Evolutionary conservation across 2,888 invertebrate species (phyloP), one percentile per base, ranked within the genome.

Genomic region (Listrodromus nycthemerus): DNA sequence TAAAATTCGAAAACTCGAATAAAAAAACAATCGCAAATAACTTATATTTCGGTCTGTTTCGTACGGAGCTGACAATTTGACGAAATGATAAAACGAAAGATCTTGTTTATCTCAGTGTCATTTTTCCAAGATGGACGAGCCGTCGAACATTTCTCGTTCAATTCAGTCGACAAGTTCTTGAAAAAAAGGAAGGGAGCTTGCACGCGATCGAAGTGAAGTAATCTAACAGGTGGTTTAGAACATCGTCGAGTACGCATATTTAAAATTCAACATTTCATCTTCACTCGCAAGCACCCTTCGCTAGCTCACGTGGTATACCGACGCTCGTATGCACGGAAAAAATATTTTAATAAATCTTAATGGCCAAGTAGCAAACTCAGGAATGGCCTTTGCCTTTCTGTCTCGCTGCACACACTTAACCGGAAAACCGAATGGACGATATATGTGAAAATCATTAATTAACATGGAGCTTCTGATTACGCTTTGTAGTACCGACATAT

Each of bases 181-280:
- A 50, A 48, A 48, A 58, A 73, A 69, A 80, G 52, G 33, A 70
- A 27, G 16, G 50, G 19, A 33, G 21, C 21, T 27, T 48, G 10
- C 4, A 16, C 33, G 48, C 24, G 48, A 21, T 58, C 21, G 16
- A 33, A 73, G 58, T 48, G 63, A 65, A 55, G 83, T 55, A 70
- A 81, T 65, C 50, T 84, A 81, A 81, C 83, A 81, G 83, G 83
- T 84, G 83, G 77, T 81, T 77, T 73, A 41, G 58, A 21, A 30
- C 52, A 69, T 70, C 52, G 73, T 74, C 65, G 73, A 58, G 69
- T 58, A 81, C 77, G 80, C 77, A 69, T 52, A 69, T 84, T 84
- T 70, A 65, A 74, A 30, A 65, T 77, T 77, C 65, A 77, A 80
- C 73, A 81, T 84, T 74, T 74, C 74, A 63, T 69, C 71, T 50